A percentile compares a stretch with the other conserved stretches of the same genome.
phyloP scores from a whole-genome alignment of 1,140 invertebrate species.

The Aleiodes sp. region DNA sequence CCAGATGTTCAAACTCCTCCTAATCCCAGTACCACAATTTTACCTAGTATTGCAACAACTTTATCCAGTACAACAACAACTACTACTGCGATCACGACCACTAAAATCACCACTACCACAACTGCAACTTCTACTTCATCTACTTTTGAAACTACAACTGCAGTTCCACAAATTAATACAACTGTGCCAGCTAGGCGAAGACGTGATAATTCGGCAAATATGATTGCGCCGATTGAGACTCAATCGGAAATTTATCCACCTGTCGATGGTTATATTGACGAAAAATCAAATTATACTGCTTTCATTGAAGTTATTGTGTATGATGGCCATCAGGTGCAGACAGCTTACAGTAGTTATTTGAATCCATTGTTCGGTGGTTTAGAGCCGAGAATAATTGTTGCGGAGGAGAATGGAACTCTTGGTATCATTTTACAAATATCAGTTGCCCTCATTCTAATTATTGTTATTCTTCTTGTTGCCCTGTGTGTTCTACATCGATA shows the following conservation, averaged over 20 bases:
- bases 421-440: conserved; percentile 65
- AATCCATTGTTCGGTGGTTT: conserved; percentile 55
- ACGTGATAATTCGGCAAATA: conserved; percentile 46
- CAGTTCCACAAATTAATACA: conserved; percentile 27
- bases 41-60: conserved; percentile 11
- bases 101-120: conserved; percentile 24
- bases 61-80: conserved; percentile 21
- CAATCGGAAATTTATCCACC: conserved; percentile 47
- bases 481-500: conserved; percentile 79
- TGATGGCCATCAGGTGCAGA: conserved; percentile 48
- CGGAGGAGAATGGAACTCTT: conserved; percentile 49
- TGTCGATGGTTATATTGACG: conserved; percentile 78
- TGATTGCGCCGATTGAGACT: conserved; percentile 38
- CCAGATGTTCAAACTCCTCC: conserved; percentile 48
- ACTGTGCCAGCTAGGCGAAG: conserved; percentile 38
- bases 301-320: conserved; percentile 80
- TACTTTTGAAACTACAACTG: not conserved
- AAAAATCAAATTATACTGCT: conserved; percentile 81
- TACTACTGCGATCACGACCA: conserved; percentile 31
- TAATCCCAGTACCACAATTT: conserved; percentile 16
- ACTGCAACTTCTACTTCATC: conserved; percentile 36
- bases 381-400: conserved; percentile 47
- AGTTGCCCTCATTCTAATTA: conserved; percentile 72
- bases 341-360: conserved; percentile 61
- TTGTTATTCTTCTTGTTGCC: conserved; percentile 72